phyloP scores from a whole-genome alignment of 2,113 vertebrate species.

The Pseudolaguvia tuberculata region DNA sequence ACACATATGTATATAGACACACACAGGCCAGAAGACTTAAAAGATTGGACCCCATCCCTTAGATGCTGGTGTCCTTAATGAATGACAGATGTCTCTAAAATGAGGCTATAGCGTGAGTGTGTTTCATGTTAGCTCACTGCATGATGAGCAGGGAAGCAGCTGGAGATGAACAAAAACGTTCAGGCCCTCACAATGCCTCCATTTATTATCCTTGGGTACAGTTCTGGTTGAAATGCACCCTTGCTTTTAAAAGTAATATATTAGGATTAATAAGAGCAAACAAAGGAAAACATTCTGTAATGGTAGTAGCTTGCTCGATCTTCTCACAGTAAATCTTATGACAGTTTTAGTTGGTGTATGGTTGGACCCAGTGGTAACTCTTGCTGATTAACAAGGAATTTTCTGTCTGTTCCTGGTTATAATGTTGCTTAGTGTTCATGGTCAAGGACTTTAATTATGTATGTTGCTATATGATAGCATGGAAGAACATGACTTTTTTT shows the following conservation, averaged over 20 bases:
- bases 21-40: slow-evolving; percentile 39
- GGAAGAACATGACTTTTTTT: slow-evolving; percentile 20
- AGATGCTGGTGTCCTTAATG: slow-evolving; percentile 67
- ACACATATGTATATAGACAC: slow-evolving; percentile 20
- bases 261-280: slow-evolving; percentile 71
- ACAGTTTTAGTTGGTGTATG: slow-evolving; percentile 57
- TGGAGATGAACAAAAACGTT: slow-evolving; percentile 70
- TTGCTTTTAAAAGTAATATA: slow-evolving; percentile 62
- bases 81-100: slow-evolving; percentile 71
- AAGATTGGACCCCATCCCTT: slow-evolving; percentile 51
- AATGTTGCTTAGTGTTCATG: slow-evolving; percentile 27
- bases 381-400: slow-evolving; percentile 59
- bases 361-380: slow-evolving; percentile 55
- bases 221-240: slow-evolving; percentile 54
- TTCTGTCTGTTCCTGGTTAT: slow-evolving; percentile 60
- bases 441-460: slow-evolving; percentile 53
- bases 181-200: slow-evolving; percentile 57
- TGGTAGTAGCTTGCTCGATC: slow-evolving; percentile 55
- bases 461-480: slow-evolving; percentile 49
- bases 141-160: slow-evolving; percentile 71
- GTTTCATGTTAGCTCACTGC: slow-evolving; percentile 73
- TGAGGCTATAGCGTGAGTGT: slow-evolving; percentile 70
- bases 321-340: slow-evolving; percentile 66
- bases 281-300: slow-evolving; percentile 65
- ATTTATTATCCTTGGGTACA: slow-evolving; percentile 60